phyloP scores from a whole-genome alignment of 2,797 vertebrate species.

The Apogon talboti region DNA sequence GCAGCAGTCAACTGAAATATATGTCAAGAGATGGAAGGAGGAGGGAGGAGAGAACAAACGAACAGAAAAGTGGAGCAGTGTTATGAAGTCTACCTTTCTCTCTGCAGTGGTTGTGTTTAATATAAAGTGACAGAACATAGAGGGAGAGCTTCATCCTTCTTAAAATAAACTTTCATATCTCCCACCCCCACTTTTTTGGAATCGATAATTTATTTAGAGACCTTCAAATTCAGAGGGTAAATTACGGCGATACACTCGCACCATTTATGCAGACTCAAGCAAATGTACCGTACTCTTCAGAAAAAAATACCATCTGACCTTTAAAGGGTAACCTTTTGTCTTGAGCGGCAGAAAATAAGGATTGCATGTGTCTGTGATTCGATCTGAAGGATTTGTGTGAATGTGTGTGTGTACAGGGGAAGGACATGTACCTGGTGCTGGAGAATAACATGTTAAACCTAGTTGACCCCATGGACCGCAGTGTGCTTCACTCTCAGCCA shows the following conservation, averaged over 20 bases:
- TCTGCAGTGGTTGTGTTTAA: conserved; percentile 50
- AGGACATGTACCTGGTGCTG: conserved; percentile 97
- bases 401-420: conserved; percentile 85
- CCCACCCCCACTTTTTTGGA: conserved; percentile 27
- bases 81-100: conserved; percentile 28
- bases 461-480: conserved; percentile 96
- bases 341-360: conserved; percentile 33
- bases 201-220: conserved; percentile 70
- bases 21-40: conserved; percentile 34
- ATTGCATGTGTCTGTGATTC: conserved; percentile 33
- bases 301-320: conserved; percentile 32
- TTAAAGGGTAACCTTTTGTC: conserved; percentile 2
- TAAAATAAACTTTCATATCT: conserved; percentile 56
- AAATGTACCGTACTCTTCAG: conserved; percentile 18
- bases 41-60: conserved; percentile 10
- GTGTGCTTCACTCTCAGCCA: conserved; percentile 94
- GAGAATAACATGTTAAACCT: conserved; percentile 97
- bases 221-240: not conserved
- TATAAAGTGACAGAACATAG: conserved; percentile 56
- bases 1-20: conserved; percentile 20
- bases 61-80: conserved; percentile 37
- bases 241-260: too few species aligned
- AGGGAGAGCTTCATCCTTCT: conserved; percentile 35
- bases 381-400: conserved; percentile 39
- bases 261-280: conserved; percentile 1